Base-by-base conservation (phyloP, 2,888 invertebrate species). In the Lycocerus yunnanus region DNA sequence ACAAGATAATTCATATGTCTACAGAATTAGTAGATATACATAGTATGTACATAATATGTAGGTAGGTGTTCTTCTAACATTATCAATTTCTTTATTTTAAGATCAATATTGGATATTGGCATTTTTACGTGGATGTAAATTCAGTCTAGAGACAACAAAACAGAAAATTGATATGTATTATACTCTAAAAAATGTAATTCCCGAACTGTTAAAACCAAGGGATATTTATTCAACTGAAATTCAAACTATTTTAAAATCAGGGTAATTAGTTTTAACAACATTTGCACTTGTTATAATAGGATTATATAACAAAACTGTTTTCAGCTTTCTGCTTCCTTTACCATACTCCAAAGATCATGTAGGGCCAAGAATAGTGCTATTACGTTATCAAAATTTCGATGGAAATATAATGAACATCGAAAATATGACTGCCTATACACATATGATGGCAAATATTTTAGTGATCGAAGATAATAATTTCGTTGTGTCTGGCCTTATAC, bases 161-260 rank as follows among this genome's bases (percentile, higher is more conserved):
- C 86, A 88, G 78, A 90, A 90, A 79, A 78, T 90, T 27, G 90
- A 90, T 76, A 88, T 89, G 86, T 91, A 89, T 81, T 91, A 91
- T 81, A 90, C 90, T 11, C 82, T 89, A 81, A 89, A 90, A 76
- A 88, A 88, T 3, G 85, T 89, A 43, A 87, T 90, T 1, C 91
- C 92, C 1, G 91, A 92, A 78, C 86, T 91, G 77, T 90, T 90
- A 78, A 86, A 86, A 4, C 81, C 88, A 74, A 86, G 89, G 79
- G 89, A 90, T 82, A 89, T 90, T 1, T 69, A 74, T 15, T 63
- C 77, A n/a, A 74, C 81, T 0, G 81, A 82, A 72, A 72, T 82
- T 15, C 81, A 82, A 76, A 77, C 84, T 73, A 76, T 87, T 16
- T 27, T 27, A 27, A 27, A 27, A 27, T 11, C 13, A 13, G 27